These are phyloP conservation scores for Poeciliopsis presidionis DNA, from an alignment of 2,797 vertebrate genomes.

Conservation along the genomic window DNA sequence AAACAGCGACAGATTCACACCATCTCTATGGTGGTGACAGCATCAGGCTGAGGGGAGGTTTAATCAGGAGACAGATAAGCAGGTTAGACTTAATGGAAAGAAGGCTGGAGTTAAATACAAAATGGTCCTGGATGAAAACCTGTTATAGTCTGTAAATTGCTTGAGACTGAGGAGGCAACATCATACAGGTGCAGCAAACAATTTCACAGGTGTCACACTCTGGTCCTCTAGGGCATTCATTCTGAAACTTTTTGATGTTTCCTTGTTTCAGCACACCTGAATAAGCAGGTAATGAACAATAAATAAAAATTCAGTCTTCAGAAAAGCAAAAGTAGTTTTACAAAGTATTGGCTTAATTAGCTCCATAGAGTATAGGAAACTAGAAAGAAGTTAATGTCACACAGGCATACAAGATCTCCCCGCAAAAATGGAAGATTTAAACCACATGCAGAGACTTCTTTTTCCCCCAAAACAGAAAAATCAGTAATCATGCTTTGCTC, in stretches of 20 bases:
- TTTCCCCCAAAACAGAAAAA: slow-evolving; percentile 44
- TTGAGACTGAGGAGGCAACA: neutral
- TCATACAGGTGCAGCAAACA: neutral
- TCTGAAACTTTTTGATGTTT: neutral
- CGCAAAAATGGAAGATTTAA: slow-evolving; percentile 34
- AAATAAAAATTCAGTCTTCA: neutral
- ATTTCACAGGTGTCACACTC: neutral
- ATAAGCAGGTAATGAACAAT: neutral
- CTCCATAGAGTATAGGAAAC: neutral
- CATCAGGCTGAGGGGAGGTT: neutral
- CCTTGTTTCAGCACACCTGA: neutral
- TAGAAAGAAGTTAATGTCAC: slow-evolving; percentile 7
- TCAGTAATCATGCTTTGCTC: slow-evolving; percentile 42
- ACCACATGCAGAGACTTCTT: slow-evolving; percentile 41
- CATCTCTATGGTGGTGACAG: neutral
- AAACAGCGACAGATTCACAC: neutral
- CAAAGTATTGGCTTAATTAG: neutral
- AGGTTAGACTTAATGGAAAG: neutral
- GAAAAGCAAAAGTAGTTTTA: neutral
- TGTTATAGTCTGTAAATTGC: neutral
- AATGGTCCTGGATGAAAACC: neutral
- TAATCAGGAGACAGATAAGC: neutral
- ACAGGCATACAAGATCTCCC: slow-evolving; percentile 33
- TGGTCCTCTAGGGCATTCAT: neutral
- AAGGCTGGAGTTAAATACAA: neutral